Evolutionary conservation across 1,140 invertebrate species (phyloP).

Genomic region (Macrocentrus cingulum): DNA sequence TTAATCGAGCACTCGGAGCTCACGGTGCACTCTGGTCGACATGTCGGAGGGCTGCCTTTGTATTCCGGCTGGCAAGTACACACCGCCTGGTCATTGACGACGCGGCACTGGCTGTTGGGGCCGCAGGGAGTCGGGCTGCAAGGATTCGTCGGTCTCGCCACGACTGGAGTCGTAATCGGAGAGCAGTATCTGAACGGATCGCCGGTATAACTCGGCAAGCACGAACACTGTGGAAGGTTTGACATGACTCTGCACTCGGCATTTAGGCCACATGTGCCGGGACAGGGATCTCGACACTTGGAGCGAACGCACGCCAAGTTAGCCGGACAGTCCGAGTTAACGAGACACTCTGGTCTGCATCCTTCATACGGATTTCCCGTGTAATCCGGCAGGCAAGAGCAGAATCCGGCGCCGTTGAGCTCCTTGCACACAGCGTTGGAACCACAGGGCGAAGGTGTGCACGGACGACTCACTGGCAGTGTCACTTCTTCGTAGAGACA

Average conservation of each 20-base stretch:
- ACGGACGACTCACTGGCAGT: slow-evolving; percentile 51
- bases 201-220: slow-evolving; percentile 55
- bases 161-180: too few relatives aligned
- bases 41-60: slow-evolving; percentile 60
- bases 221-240: slow-evolving; percentile 58
- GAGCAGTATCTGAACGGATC: slow-evolving; percentile 56
- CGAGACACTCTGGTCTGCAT: slow-evolving; percentile 62
- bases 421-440: slow-evolving; percentile 71
- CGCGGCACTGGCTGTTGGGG: slow-evolving; percentile 67
- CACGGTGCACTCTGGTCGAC: slow-evolving; percentile 61
- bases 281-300: slow-evolving; percentile 62
- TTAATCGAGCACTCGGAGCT: slow-evolving; percentile 64
- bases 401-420: slow-evolving; percentile 67
- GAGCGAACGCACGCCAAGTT: slow-evolving; percentile 59
- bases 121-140: slow-evolving; percentile 75
- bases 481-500: slow-evolving; percentile 36
- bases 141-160: slow-evolving; percentile 53
- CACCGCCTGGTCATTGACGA: slow-evolving; percentile 56
- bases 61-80: slow-evolving; percentile 65
- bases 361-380: slow-evolving; percentile 74
- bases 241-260: slow-evolving; percentile 60
- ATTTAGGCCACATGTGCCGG: slow-evolving; percentile 60
- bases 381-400: slow-evolving; percentile 67
- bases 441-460: slow-evolving; percentile 71
- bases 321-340: slow-evolving; percentile 59